Percentiles rank a stretch among this genome's conserved stretches.
Conservation (phyloP, 2,797 vertebrate genomes). For the Phoxinus dragarum region DNA sequence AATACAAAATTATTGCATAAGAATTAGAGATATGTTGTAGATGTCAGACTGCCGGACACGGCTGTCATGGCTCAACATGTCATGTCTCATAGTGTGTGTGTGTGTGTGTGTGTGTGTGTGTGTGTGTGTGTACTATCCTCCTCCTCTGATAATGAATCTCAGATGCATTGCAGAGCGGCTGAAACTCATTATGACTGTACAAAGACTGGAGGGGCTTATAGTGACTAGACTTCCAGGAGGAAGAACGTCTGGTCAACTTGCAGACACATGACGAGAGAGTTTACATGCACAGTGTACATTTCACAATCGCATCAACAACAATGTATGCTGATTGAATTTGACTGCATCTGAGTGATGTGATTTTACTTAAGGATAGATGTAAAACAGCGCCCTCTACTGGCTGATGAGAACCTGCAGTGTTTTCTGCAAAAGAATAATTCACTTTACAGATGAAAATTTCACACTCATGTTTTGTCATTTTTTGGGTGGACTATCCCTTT, state of each 20-base stretch:
- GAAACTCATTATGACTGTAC: neutral
- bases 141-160: constrained; percentile 42
- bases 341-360: neutral
- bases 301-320: neutral
- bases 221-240: neutral
- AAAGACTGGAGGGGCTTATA: neutral
- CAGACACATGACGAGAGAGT: neutral
- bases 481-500: neutral
- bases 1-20: neutral
- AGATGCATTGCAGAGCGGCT: constrained; percentile 6
- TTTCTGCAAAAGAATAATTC: neutral
- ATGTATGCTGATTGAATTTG: neutral
- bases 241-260: neutral
- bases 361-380: neutral
- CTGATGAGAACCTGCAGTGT: neutral
- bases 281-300: neutral
- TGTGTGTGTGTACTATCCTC: neutral
- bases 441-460: neutral
- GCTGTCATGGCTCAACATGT: neutral
- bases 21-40: neutral
- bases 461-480: neutral
- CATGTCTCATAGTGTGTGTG: neutral
- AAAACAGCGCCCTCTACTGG: constrained; percentile 45
- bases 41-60: neutral
- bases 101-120: no score